Percentiles rank a stretch among this genome's conserved stretches.
phyloP scores from a whole-genome alignment of 2,797 vertebrate species.

The Mus caroli region DNA sequence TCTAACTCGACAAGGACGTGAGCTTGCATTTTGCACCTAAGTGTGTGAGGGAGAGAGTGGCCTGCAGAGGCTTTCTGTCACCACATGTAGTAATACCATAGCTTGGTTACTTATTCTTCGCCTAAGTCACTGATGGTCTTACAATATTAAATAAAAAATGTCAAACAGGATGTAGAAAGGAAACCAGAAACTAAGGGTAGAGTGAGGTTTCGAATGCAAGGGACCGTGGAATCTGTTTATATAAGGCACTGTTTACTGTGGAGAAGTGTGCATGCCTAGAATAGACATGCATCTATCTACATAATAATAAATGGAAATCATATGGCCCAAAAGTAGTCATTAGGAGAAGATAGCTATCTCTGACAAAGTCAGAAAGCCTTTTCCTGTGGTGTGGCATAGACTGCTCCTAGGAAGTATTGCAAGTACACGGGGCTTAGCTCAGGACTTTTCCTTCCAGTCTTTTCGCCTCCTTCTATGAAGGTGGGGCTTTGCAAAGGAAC shows the following conservation, averaged over 20 bases:
- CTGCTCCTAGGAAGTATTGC: background rate
- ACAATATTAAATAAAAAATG: conserved; percentile 10
- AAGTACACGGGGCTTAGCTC: background rate
- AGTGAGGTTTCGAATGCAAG: conserved; percentile 22
- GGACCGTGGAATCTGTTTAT: background rate
- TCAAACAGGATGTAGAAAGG: background rate
- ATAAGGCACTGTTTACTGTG: background rate
- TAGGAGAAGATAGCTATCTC: background rate
- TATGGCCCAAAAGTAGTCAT: background rate
- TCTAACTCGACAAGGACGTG: background rate
- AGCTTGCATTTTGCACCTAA: background rate
- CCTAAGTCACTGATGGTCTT: background rate
- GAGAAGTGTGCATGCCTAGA: background rate
- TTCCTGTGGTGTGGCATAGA: background rate
- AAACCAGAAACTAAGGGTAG: background rate
- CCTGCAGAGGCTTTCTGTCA: background rate
- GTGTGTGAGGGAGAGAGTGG: background rate
- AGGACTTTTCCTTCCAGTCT: background rate
- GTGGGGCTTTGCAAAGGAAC: background rate
- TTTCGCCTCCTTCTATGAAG: background rate
- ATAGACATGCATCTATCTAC: background rate
- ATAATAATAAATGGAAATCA: background rate
- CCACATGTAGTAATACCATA: background rate
- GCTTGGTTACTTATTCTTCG: background rate
- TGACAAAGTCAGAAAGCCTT: background rate